A percentile compares a stretch with the other conserved stretches of the same genome.
Conservation (phyloP, 2,113 vertebrate genomes). For the Scortum barcoo region DNA sequence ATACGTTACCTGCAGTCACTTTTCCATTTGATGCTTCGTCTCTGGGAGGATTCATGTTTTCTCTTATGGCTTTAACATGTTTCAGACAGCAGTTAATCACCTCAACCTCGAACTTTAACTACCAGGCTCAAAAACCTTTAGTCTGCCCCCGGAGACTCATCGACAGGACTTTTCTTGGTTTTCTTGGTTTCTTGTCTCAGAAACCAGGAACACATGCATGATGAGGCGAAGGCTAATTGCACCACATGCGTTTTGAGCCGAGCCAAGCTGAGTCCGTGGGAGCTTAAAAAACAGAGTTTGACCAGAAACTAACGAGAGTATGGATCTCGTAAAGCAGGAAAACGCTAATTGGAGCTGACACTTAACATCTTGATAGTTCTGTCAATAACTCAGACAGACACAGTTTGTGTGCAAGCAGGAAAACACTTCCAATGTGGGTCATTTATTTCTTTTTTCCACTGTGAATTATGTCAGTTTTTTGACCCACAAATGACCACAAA, state of each 20-base stretch:
- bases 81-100: not conserved
- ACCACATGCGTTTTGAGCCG: conserved; percentile 19
- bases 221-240: conserved; percentile 39
- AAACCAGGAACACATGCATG: conserved; percentile 48
- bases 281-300: not conserved
- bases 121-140: not conserved
- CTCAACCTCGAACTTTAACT: conserved; percentile 19
- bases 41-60: not conserved
- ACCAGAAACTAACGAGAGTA: not conserved
- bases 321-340: conserved; percentile 20
- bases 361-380: not conserved
- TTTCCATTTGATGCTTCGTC: not conserved
- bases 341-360: conserved; percentile 8
- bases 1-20: not conserved
- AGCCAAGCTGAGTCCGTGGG: not conserved
- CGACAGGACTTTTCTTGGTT: not conserved
- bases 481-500: conserved; percentile 10
- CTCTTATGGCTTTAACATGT: not conserved
- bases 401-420: conserved; percentile 10
- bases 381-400: conserved; percentile 36
- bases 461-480: conserved; percentile 2
- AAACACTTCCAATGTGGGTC: not conserved
- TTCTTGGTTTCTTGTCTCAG: conserved; percentile 19
- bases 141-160: conserved; percentile 3
- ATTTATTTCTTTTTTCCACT: not conserved